phyloP scores from a whole-genome alignment of 2,113 vertebrate genomes.

The Gopherus evgoodei region DNA sequence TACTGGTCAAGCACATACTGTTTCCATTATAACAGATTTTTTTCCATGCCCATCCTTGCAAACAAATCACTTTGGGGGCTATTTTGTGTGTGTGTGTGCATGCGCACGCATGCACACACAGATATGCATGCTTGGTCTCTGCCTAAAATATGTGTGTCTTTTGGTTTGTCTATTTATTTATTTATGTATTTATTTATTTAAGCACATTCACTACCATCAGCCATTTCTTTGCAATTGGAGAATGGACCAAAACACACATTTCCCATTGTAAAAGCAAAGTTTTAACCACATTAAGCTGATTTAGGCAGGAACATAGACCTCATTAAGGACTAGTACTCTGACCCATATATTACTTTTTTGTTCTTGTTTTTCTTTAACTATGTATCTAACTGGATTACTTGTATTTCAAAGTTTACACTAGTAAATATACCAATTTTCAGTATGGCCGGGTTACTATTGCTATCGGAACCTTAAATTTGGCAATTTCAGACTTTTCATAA shows the following conservation, averaged over 20 bases:
- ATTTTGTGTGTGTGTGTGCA: neutral
- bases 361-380: neutral
- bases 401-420: neutral
- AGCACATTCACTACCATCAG: neutral
- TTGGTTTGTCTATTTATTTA: neutral
- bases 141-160: neutral
- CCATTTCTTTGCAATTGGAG: neutral
- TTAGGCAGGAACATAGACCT: neutral
- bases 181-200: neutral
- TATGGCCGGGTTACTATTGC: neutral
- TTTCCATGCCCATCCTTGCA: neutral
- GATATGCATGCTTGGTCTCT: neutral
- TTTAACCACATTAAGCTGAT: neutral
- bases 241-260: neutral
- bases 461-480: neutral
- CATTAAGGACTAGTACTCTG: neutral
- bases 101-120: fast-evolving
- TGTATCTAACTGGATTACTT: constrained; percentile 10
- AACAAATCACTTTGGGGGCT: neutral
- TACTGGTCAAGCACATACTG: neutral
- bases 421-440: neutral
- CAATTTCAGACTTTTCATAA: constrained; percentile 1
- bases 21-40: neutral
- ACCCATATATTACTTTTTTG: neutral
- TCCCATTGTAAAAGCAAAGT: neutral